Evolutionary conservation across 2,113 vertebrate genomes (phyloP), one percentile per base, ranked within the genome.

Genomic region (Oryzias woworae): DNA sequence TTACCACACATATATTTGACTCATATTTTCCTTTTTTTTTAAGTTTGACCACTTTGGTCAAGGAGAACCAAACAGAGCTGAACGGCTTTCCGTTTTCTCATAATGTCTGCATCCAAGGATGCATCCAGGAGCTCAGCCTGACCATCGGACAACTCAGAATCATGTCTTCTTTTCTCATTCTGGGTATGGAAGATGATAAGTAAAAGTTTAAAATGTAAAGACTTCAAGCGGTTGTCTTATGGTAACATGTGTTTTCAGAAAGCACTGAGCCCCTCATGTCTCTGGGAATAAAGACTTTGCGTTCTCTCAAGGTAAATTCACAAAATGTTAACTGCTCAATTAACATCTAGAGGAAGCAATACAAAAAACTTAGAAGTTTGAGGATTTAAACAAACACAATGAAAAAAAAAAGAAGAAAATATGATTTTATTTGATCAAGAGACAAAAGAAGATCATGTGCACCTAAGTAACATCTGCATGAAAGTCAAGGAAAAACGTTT

Each of bases 271-370:
- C 90, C 53, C 84, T 85, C 61, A 90, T 95, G 68, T 94, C 93
- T 4, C 88, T 96, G 57, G 95, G 95, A 46, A 89, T 88, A 66
- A 94, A 93, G 85, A 94, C 93, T 7, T 84, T 96, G 58, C 93
- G 89, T 75, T 92, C 92, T 58, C 85, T 95, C 66, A 95, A 95
- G 94, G 95, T 96, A 92, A 71, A 77, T 10, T 75, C 14, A 4
- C 20, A 3, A 10, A 46, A 7, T 22, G 14, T 22, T 13, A 22
- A 12, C 14, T 46, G 16, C 15, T n/a, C 14, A 14, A 0, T n/a
- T 28, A 1, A 18, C 14, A 31, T 14, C 5, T 47, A 58, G 16
- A 13, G n/a, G 36, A n/a, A 60, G 36, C 31, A 15, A 15, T 66
- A 6, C 14, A 10, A 12, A 48, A 22, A 12, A 20, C 1, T 20